Conservation (phyloP, 2,797 vertebrate genomes). For the Pangasius krempfi region DNA sequence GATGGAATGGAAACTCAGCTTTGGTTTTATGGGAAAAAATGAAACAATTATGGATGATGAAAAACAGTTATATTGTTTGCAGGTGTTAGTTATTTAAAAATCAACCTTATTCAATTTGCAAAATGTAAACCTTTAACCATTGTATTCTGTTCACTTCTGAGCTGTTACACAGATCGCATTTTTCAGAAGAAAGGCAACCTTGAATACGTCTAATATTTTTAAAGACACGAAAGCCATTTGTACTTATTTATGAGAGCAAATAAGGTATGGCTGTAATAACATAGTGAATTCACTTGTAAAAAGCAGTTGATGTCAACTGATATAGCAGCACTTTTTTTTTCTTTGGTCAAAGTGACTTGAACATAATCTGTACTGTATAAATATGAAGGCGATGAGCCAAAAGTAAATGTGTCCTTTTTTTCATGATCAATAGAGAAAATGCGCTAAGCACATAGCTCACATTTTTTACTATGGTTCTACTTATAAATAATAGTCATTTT, state of each 20-base stretch:
- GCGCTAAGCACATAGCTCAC: background rate
- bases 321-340: background rate
- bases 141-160: background rate
- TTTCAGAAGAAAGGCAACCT: background rate
- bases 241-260: background rate
- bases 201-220: background rate
- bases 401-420: background rate
- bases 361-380: background rate
- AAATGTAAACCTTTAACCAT: background rate
- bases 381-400: background rate
- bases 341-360: background rate
- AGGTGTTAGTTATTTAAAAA: no score
- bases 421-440: background rate
- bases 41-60: background rate
- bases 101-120: background rate
- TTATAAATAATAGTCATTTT: no score
- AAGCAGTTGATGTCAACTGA: background rate
- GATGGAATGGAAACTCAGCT: constrained; percentile 13
- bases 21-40: background rate
- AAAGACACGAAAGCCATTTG: background rate
- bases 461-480: background rate
- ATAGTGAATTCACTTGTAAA: background rate
- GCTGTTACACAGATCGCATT: background rate
- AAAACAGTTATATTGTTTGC: background rate
- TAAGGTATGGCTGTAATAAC: background rate